Conservation (phyloP, 2,797 vertebrate species). For the Margarornis squamiger region DNA sequence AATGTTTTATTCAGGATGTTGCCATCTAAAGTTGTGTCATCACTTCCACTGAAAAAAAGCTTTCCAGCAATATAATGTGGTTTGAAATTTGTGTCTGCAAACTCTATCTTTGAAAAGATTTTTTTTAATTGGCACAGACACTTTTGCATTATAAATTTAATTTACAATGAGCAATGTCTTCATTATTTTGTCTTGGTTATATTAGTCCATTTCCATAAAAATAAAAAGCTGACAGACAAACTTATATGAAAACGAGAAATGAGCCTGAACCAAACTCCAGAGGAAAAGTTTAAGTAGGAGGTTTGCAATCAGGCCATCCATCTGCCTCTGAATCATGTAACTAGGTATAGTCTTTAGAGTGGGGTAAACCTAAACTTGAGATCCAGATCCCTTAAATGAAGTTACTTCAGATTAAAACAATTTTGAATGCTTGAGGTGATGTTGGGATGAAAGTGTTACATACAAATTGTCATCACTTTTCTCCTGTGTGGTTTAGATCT, state of each 20-base stretch:
- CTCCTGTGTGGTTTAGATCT: neutral
- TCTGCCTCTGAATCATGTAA: neutral
- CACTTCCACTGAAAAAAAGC: neutral
- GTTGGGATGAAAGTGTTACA: neutral
- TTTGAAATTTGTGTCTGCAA: constrained; percentile 4
- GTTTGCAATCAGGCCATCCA: constrained; percentile 8
- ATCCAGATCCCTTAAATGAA: neutral
- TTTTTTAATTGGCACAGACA: constrained; percentile 12
- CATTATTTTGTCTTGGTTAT: constrained; percentile 46
- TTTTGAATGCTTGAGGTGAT: neutral
- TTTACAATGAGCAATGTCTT: constrained; percentile 42
- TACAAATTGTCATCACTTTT: neutral
- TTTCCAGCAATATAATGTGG: neutral
- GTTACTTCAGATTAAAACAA: neutral
- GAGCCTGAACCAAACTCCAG: neutral
- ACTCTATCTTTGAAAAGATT: neutral
- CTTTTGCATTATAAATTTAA: constrained; percentile 53
- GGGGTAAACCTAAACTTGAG: neutral
- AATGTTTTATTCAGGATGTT: constrained; percentile 35
- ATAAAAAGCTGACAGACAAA: constrained; percentile 4
- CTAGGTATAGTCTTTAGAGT: neutral
- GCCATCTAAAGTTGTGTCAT: constrained; percentile 39
- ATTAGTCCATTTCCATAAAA: constrained; percentile 36
- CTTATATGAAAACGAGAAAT: constrained; percentile 28
- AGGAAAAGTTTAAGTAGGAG: constrained; percentile 37